Percentiles rank a stretch among this genome's conserved stretches.
Evolutionary conservation across 2,113 vertebrate genomes (phyloP).

Genomic region (Neotoma lepida): DNA sequence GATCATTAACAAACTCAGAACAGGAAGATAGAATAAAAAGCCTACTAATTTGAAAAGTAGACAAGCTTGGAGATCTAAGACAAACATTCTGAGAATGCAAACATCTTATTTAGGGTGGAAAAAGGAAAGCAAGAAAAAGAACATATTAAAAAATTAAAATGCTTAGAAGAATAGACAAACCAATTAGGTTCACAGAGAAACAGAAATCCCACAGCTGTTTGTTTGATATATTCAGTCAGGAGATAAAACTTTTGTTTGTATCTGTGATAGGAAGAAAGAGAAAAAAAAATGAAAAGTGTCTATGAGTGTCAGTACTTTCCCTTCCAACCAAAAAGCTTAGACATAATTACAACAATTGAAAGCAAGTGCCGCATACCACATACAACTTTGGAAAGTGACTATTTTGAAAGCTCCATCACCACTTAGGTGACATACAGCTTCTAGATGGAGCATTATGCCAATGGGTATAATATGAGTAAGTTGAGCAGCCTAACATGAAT

Average conservation of each 20-base stretch:
- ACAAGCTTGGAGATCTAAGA: slow-evolving; percentile 25
- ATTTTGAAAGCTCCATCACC: slow-evolving; percentile 54
- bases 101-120: slow-evolving; percentile 50
- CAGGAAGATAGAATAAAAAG: background rate
- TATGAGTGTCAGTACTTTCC: slow-evolving; percentile 26
- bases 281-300: slow-evolving; percentile 27
- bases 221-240: slow-evolving; percentile 62
- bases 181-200: slow-evolving; percentile 74
- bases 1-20: slow-evolving; percentile 38
- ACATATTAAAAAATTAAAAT: slow-evolving; percentile 12
- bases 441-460: too few species aligned
- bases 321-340: slow-evolving; percentile 40
- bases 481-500: too few species aligned
- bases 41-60: slow-evolving; percentile 58
- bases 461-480: too few species aligned
- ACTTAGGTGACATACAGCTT: background rate
- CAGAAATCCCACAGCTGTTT: slow-evolving; percentile 44
- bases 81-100: slow-evolving; percentile 64
- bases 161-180: slow-evolving; percentile 38
- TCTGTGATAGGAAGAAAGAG: slow-evolving; percentile 13
- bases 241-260: slow-evolving; percentile 61
- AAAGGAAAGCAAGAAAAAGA: background rate
- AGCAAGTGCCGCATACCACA: slow-evolving; percentile 59
- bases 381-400: slow-evolving; percentile 51
- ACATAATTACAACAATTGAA: slow-evolving; percentile 70